Percentiles rank a stretch among this genome's conserved stretches.
These are phyloP conservation scores for Cylindroiulus punctatus DNA, from an alignment of 2,888 invertebrate species.

Conservation along the genomic window DNA sequence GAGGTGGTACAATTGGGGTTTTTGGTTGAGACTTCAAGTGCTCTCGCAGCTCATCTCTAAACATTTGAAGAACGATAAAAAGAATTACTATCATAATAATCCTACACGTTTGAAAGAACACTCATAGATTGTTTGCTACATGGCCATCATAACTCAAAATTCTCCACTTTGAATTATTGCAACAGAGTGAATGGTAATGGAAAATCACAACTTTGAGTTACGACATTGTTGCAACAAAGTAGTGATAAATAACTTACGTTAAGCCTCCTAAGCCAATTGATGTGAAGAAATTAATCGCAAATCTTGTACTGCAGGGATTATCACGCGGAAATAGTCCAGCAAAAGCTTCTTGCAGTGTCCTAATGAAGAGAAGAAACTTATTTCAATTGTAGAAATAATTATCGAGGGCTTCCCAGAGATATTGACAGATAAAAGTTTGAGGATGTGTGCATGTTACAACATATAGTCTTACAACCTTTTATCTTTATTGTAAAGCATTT, in stretches of 20 bases:
- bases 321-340: constrained; percentile 93
- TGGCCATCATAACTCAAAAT: too few relatives aligned
- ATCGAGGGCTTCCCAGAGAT: not conserved
- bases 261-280: constrained; percentile 96
- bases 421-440: too few relatives aligned
- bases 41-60: constrained; percentile 83
- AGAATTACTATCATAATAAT: constrained; percentile 49
- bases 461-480: too few relatives aligned
- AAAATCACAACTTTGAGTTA: too few relatives aligned
- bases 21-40: constrained; percentile 82
- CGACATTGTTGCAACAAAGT: too few relatives aligned
- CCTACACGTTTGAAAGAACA: too few relatives aligned
- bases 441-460: too few relatives aligned
- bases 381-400: not conserved
- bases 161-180: too few relatives aligned
- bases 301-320: constrained; percentile 94
- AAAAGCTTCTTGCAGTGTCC: constrained; percentile 85
- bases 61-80: not conserved
- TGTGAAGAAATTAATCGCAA: constrained; percentile 98
- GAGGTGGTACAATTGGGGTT: constrained; percentile 55
- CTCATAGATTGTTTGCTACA: too few relatives aligned
- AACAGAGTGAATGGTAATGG: too few relatives aligned
- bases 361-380: constrained; percentile 64
- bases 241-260: constrained; percentile 76
- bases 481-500: too few relatives aligned